A percentile compares a stretch with the other conserved stretches of the same genome.
These are phyloP conservation scores for Xiphydria camelus DNA, from an alignment of 2,888 invertebrate species.

Conservation along the genomic window DNA sequence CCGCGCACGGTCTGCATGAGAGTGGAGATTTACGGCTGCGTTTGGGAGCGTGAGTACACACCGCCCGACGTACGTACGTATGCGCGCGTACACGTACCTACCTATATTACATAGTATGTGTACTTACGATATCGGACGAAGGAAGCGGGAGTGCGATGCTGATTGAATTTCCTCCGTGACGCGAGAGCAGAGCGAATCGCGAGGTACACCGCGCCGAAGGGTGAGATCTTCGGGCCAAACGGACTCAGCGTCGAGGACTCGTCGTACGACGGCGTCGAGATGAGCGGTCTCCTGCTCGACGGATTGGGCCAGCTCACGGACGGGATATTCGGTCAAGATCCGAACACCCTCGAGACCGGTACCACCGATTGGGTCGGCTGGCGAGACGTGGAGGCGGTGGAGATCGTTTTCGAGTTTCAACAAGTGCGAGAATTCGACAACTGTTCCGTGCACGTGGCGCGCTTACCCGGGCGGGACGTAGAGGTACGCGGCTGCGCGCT, in stretches of 20 bases:
- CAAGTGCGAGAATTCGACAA: constrained; percentile 71
- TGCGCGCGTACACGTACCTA: too few species aligned
- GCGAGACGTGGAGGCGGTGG: constrained; percentile 72
- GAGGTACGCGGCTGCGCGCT: constrained; percentile 62
- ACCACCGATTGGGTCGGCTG: constrained; percentile 79
- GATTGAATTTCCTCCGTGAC: too few species aligned
- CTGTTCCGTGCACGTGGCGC: constrained; percentile 48
- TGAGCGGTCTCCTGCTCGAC: constrained; percentile 62
- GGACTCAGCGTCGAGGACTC: constrained; percentile 74
- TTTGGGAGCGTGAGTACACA: constrained; percentile 72
- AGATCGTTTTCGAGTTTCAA: constrained; percentile 81
- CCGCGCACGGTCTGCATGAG: constrained; percentile 90
- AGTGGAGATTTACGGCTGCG: constrained; percentile 88
- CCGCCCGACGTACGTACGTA: too few species aligned
- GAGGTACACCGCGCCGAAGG: constrained; percentile 70
- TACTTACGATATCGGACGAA: too few species aligned
- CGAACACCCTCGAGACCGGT: constrained; percentile 45
- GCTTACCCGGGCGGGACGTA: constrained; percentile 78
- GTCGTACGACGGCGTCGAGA: constrained; percentile 74
- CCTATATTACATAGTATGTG: too few species aligned
- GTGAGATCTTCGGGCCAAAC: constrained; percentile 64
- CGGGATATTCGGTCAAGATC: constrained; percentile 69
- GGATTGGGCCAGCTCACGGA: constrained; percentile 85
- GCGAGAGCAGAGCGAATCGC: constrained; percentile 71
- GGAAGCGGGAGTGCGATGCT: too few species aligned